A percentile compares a stretch with the other conserved stretches of the same genome.
These are phyloP conservation scores for Papilio polytes DNA, from an alignment of 1,140 invertebrate species.

Conservation along the genomic window DNA sequence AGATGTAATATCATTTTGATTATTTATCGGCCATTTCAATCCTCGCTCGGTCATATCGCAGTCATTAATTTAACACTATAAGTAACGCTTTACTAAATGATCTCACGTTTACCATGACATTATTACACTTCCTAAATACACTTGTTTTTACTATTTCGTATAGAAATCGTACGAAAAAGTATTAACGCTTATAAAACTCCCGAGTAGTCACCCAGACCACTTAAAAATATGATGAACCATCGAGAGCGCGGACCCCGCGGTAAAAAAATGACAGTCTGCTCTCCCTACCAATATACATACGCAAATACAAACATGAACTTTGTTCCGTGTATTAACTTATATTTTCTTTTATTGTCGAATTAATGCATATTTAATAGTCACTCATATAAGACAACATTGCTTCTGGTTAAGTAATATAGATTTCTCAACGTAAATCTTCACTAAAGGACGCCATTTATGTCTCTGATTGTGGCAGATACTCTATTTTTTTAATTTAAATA, in stretches of 20 bases:
- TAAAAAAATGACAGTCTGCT: slow-evolving; percentile 32
- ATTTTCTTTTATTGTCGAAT: neutral
- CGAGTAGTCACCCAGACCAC: slow-evolving; percentile 28
- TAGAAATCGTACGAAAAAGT: neutral
- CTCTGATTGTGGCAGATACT: too few relatives aligned
- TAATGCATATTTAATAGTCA: too few relatives aligned
- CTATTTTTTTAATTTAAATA: too few relatives aligned
- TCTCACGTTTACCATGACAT: neutral
- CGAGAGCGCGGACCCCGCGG: slow-evolving; percentile 13
- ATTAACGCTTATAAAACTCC: neutral
- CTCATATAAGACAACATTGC: too few relatives aligned
- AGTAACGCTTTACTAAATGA: neutral
- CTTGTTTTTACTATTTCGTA: neutral
- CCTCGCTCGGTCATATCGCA: slow-evolving; percentile 58
- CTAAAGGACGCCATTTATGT: too few relatives aligned
- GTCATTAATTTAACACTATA: slow-evolving; percentile 49
- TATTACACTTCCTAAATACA: neutral
- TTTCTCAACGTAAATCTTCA: too few relatives aligned
- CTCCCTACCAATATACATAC: neutral
- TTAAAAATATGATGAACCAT: slow-evolving; percentile 25
- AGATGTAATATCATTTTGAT: slow-evolving; percentile 41
- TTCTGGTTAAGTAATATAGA: too few relatives aligned
- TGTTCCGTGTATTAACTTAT: neutral
- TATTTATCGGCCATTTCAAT: slow-evolving; percentile 42
- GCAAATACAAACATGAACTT: neutral